These are phyloP conservation scores for Tinea trinotella DNA, from an alignment of 2,888 invertebrate species.

Conservation along the genomic window DNA sequence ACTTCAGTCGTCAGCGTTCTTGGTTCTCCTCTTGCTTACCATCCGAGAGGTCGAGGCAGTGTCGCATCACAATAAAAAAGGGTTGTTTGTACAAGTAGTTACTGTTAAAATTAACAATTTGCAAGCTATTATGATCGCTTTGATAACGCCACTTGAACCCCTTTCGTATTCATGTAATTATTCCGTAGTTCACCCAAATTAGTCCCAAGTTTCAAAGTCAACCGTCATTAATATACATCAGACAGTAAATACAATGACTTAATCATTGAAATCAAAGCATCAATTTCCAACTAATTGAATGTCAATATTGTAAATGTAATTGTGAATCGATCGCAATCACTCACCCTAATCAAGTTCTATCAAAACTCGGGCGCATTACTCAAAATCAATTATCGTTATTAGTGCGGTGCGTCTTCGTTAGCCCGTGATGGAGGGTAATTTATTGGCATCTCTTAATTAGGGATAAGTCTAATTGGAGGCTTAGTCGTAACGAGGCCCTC, in stretches of 20 bases:
- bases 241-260: slow-evolving; percentile 2
- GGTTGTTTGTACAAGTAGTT: too few relatives aligned
- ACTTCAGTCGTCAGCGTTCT: too few relatives aligned
- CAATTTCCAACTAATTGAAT: slow-evolving; percentile 3
- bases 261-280: slow-evolving; percentile 11
- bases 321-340: neutral
- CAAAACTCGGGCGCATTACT: slow-evolving; percentile 72
- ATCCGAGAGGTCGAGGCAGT: too few relatives aligned
- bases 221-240: slow-evolving; percentile 5
- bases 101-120: too few relatives aligned
- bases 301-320: slow-evolving; percentile 6
- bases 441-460: slow-evolving; percentile 75
- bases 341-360: slow-evolving; percentile 36
- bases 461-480: slow-evolving; percentile 75
- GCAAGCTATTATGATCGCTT: neutral
- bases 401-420: slow-evolving; percentile 72
- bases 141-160: neutral
- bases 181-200: slow-evolving; percentile 4
- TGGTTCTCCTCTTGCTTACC: too few relatives aligned
- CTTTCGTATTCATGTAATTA: neutral
- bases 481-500: slow-evolving; percentile 74
- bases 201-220: neutral
- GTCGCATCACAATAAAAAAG: too few relatives aligned
- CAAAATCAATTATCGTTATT: slow-evolving; percentile 73
- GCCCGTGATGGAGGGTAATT: slow-evolving; percentile 74